These are phyloP conservation scores for Sinocyclocheilus grahami DNA, from an alignment of 2,113 vertebrate genomes.

Conservation along the genomic window DNA sequence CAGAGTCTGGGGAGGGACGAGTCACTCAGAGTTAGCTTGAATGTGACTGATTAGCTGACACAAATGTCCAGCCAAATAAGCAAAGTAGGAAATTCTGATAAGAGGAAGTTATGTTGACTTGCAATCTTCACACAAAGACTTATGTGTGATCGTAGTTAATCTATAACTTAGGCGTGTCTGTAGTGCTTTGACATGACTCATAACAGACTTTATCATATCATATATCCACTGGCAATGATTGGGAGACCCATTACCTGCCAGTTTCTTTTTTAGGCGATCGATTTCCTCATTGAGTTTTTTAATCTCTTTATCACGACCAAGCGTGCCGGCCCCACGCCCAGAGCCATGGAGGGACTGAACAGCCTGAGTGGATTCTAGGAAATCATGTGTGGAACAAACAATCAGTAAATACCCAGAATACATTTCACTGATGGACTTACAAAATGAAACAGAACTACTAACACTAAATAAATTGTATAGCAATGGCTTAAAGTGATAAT, in stretches of 20 bases:
- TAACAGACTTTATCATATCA: conserved; percentile 11
- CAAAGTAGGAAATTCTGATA: background rate
- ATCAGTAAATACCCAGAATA: background rate
- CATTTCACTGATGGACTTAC: background rate
- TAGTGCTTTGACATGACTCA: background rate
- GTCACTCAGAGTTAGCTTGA: conserved; percentile 3
- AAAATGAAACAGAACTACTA: background rate
- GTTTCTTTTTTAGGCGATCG: conserved; percentile 89
- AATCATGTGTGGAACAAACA: background rate
- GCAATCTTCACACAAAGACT: background rate
- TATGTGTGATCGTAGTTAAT: background rate
- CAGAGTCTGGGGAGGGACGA: conserved; percentile 78
- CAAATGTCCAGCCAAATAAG: background rate
- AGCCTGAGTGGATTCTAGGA: conserved; percentile 86
- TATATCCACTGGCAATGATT: background rate
- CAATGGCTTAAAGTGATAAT: no score
- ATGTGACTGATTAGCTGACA: background rate
- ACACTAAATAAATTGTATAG: background rate
- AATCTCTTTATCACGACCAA: conserved; percentile 88
- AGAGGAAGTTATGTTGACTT: background rate
- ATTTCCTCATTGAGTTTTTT: conserved; percentile 96
- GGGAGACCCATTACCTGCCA: conserved; percentile 80
- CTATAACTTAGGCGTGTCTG: background rate
- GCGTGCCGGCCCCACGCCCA: conserved; percentile 73
- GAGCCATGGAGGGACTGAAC: conserved; percentile 83